phyloP scores from a whole-genome alignment of 2,797 vertebrate genomes.

The Columba guinea region DNA sequence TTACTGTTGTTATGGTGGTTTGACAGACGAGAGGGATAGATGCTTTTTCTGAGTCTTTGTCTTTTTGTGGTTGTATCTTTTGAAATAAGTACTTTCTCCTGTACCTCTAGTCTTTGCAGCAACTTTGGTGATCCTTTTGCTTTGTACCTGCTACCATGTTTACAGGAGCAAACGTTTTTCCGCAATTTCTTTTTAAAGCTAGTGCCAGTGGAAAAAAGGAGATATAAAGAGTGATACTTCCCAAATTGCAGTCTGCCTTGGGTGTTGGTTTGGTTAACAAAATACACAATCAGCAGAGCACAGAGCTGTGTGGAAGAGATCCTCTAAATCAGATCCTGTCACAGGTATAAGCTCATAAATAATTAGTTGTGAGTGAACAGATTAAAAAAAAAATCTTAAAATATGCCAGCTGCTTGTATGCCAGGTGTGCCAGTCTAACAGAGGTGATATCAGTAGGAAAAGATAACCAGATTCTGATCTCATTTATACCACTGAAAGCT shows the following conservation, averaged over 20 bases:
- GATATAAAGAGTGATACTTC: not conserved
- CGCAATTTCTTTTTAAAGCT: not conserved
- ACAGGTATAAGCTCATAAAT: not conserved
- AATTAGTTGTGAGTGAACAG: not conserved
- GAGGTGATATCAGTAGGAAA: not conserved
- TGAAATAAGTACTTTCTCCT: not conserved
- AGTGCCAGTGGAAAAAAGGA: not conserved
- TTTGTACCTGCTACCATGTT: not conserved
- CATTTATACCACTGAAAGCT: constrained; percentile 1
- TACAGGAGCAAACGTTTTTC: not conserved
- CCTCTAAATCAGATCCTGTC: not conserved
- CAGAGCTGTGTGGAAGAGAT: not conserved
- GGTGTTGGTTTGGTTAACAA: not conserved
- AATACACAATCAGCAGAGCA: not conserved
- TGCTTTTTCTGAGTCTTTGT: not conserved
- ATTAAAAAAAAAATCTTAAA: not conserved
- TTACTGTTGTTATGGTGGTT: not conserved
- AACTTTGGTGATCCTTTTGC: not conserved
- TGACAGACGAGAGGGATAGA: not conserved
- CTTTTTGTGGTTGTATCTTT: not conserved
- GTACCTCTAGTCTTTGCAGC: not conserved
- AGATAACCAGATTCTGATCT: constrained; percentile 4
- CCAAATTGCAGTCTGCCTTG: not conserved
- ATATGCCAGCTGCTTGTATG: not conserved
- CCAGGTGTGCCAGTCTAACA: not conserved